Evolutionary conservation across 2,888 invertebrate species (phyloP).

Genomic region (Aspidapion aeneum): DNA sequence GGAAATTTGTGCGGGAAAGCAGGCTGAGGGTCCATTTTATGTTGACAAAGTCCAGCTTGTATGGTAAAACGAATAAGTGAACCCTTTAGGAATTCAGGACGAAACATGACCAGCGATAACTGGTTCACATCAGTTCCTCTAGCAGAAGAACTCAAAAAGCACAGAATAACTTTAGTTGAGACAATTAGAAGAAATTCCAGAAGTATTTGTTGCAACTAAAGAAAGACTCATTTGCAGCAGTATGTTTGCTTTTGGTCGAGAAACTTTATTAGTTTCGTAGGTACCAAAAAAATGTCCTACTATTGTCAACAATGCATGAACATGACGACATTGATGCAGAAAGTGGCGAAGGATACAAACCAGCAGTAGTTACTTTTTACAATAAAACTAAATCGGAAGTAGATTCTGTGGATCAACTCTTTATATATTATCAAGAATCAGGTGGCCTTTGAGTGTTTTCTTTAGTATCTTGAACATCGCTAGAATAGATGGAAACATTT

Average conservation of each 20-base stretch:
- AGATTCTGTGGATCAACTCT: background rate
- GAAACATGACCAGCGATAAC: too few relatives aligned
- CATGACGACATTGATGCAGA: background rate
- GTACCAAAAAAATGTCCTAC: background rate
- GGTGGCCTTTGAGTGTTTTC: too few relatives aligned
- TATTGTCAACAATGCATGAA: background rate
- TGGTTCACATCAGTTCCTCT: too few relatives aligned
- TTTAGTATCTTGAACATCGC: too few relatives aligned
- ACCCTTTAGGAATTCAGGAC: constrained; percentile 7
- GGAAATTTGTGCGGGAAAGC: constrained; percentile 13
- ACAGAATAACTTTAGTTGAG: background rate
- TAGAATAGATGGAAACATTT: too few relatives aligned
- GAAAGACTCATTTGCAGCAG: background rate
- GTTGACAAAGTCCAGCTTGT: constrained; percentile 3
- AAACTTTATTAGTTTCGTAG: background rate
- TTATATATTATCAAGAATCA: background rate
- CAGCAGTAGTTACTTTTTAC: constrained; percentile 4
- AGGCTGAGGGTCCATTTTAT: constrained; percentile 10
- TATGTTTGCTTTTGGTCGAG: background rate
- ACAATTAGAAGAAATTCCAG: constrained; percentile 9
- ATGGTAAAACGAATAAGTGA: constrained; percentile 6
- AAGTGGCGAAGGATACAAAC: background rate
- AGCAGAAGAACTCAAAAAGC: too few relatives aligned
- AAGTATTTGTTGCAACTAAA: constrained; percentile 3
- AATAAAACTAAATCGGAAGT: constrained; percentile 1